Evolutionary conservation across 64 coral and sea anemone species (phyloP), one percentile per base, ranked within the genome.

Genomic region (Hydrozoanthus tunicans): DNA sequence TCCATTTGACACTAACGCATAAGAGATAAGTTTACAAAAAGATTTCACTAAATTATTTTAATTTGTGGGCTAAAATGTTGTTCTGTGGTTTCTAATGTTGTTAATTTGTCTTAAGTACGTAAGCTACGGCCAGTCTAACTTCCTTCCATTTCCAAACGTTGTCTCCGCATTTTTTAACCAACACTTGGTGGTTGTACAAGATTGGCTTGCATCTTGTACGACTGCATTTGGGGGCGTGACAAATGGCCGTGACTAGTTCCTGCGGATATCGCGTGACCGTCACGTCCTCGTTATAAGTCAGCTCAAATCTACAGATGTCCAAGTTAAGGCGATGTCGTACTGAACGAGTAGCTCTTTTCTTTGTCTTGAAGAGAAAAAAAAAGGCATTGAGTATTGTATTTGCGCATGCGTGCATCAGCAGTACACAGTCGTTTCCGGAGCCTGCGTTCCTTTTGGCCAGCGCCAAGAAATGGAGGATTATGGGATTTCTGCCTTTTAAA

Each of bases 71-170:
- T 43, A 43, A 43, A 43, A 43, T 43, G 32, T 43, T 43, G 32
- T 43, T 43, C 32, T 43, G 32, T 43, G 2, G 32, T 43, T 43
- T 43, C 32, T 43, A 43, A 43, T 43, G 32, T 43, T 43, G 32
- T 43, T 43, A 43, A 43, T 43, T 71, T 15, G 14, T 23, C 27
- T 71, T 71, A 12, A 6, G 51, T 4, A 77, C 73, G 43, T 51
- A 77, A 0, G 73, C 73, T 1, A 77, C 43, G 25, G 73, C 25
- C 26, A 77, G 73, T 77, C 51, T 27, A 0, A 77, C 51, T 77
- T 54, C 27, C 4, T 77, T 51, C 73, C 73, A 77, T 77, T 51
- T 25, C 73, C 73, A 77, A 26, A 77, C 27, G 32, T 77, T 77
- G 32, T 43, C 32, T 27, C 51, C 73, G 51, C 73, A 77, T 9